Evolutionary conservation across 2,888 invertebrate species (phyloP).

Genomic region (Campoplex capitator): DNA sequence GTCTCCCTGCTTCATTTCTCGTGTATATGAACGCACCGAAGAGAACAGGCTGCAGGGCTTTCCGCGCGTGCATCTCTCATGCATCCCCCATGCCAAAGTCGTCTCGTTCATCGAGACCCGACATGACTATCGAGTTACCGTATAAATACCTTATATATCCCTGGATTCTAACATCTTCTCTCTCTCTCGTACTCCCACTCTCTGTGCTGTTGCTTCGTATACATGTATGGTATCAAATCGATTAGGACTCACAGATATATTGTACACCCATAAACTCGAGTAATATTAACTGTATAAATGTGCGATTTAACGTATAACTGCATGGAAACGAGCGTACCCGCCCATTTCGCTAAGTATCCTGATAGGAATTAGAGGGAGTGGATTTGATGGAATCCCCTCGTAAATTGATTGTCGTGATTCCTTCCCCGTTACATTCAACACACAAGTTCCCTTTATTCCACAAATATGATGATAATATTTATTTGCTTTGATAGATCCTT

Average conservation of each 20-base stretch:
- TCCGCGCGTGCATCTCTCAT: constrained; percentile 68
- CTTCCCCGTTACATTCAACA: constrained; percentile 62
- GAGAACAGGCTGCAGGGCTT: constrained; percentile 63
- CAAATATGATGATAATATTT: constrained; percentile 56
- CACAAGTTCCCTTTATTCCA: constrained; percentile 56
- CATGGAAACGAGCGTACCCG: constrained; percentile 30
- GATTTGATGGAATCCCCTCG: constrained; percentile 50
- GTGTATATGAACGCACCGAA: constrained; percentile 46
- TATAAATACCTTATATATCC: constrained; percentile 77
- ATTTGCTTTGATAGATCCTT: constrained; percentile 39
- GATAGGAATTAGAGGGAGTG: constrained; percentile 57
- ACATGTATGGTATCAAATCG: constrained; percentile 50
- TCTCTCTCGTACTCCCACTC: not conserved
- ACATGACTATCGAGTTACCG: constrained; percentile 77
- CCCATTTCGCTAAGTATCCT: constrained; percentile 54
- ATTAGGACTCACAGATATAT: constrained; percentile 69
- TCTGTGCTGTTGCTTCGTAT: constrained; percentile 14
- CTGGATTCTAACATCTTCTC: constrained; percentile 71
- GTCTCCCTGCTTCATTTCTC: constrained; percentile 46
- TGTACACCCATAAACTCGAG: constrained; percentile 64
- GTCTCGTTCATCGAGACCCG: constrained; percentile 56
- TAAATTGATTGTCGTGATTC: constrained; percentile 58
- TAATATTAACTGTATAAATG: constrained; percentile 49
- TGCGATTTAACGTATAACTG: constrained; percentile 19
- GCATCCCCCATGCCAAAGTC: constrained; percentile 42